Evolutionary conservation across 2,888 invertebrate species (phyloP).

Genomic region (Epicampocera succincta): DNA sequence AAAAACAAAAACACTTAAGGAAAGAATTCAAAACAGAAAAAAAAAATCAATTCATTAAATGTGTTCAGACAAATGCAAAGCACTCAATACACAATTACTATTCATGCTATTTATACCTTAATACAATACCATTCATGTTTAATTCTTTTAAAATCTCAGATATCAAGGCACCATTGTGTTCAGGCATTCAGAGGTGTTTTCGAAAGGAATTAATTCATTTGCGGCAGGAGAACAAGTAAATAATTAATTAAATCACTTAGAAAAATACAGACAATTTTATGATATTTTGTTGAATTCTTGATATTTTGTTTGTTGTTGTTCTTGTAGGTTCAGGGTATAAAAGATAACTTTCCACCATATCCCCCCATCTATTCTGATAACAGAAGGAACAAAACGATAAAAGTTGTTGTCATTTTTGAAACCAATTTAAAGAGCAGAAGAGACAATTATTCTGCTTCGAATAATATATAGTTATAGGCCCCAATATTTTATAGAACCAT

Average conservation of each 20-base stretch:
- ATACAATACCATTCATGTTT: constrained; percentile 52
- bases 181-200: not conserved
- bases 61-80: constrained; percentile 25
- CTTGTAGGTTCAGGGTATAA: too few relatives aligned
- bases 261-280: not conserved
- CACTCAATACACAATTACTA: constrained; percentile 47
- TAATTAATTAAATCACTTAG: not conserved
- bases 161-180: constrained; percentile 43
- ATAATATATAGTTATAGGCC: too few relatives aligned
- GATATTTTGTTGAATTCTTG: not conserved
- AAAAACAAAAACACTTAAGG: not conserved
- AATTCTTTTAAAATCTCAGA: constrained; percentile 56
- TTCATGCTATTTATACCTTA: constrained; percentile 54
- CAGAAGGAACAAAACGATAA: too few relatives aligned
- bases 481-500: too few relatives aligned
- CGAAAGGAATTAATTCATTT: constrained; percentile 47
- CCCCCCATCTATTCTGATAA: too few relatives aligned
- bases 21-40: not conserved
- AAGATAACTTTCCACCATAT: too few relatives aligned
- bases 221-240: not conserved
- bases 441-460: too few relatives aligned
- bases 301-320: too few relatives aligned
- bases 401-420: too few relatives aligned
- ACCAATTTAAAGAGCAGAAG: too few relatives aligned
- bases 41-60: constrained; percentile 45